Evolutionary conservation across 2,888 invertebrate genomes (phyloP), one percentile per base, ranked within the genome.

Genomic region (Cephus pygmeus): DNA sequence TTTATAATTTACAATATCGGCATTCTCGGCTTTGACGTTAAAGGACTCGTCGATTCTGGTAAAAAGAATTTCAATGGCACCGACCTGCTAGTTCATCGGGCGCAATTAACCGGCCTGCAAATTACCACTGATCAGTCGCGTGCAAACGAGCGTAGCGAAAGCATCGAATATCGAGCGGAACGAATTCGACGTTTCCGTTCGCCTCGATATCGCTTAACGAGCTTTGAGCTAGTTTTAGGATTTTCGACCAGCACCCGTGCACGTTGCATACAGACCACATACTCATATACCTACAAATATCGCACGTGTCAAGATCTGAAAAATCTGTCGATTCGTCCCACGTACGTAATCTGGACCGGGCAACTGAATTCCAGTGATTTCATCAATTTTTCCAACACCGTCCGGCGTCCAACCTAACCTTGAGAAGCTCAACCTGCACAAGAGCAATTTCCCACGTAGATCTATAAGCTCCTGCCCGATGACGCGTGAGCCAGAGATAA

Each of bases 1-100:
- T 56, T 23, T 23, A 56, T 9, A 23, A 0, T 56, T 23, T 40
- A 6, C 40, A 15, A 56, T 56, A 9, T 56, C 11, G 23, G 15
- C 4, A 23, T 40, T 15, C 1, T 40, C 40, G 15, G 0, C 23
- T 23, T 9, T 9, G 56, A 6, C 0, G 6, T 6, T 23, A 23
- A 23, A 23, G 23, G 56, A 23, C 6, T 23, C 56, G 23, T 56
- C 9, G 56, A 56, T 23, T 9, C 9, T 23, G 12, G 1, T 56
- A 2, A 56, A 23, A 56, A 73, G 76, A 79, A 80, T 82, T 84
- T 83, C 81, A 76, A 85, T 85, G 83, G 79, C 80, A 78, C 79
- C 75, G 81, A 84, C 82, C 81, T 83, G 83, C 84, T 80, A 83
- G 83, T 82, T 85, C 86, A 86, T 85, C 82, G 82, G 75, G 12